Evolutionary conservation across 2,797 vertebrate genomes (phyloP), one percentile per base, ranked within the genome.

Genomic region (Pelochelys cantorii): DNA sequence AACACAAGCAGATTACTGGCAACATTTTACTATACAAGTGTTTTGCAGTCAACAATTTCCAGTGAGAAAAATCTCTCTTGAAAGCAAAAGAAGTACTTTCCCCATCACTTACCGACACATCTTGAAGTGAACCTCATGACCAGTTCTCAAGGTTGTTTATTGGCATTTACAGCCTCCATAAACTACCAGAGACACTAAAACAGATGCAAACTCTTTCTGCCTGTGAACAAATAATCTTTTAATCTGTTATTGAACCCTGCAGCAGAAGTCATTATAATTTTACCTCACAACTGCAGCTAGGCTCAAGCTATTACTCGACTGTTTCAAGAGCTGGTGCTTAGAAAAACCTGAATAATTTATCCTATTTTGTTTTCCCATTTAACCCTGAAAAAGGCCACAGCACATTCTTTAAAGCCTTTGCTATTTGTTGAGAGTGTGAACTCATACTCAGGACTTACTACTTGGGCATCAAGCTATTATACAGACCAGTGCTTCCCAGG

Each of bases 111-210:
- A 87, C 81, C 53, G 83, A 71, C 0, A 1, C 59, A 83, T 86
- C 83, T 77, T 83, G 78, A 79, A 37, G 75, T 91, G 93, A 84
- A 92, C 79, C 86, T 93, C 81, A 48, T 14, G 34, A 84, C 0
- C 0, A 91, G 60, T 22, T 53, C 84, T 90, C 55, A 11, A 65
- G 62, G 74, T 87, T 83, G 93, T 96, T 95, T 85, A 89, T 83
- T 91, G 86, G 53, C 53, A 87, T 93, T 93, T 93, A 92, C 84
- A 89, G 48, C 83, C 89, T 95, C 86, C 88, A 86, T 91, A 90
- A 97, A 91, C 90, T 88, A 53, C 93, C 90, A 80, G 85, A 94
- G 88, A 91, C 81, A 78, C 74, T 93, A 65, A 80, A 78, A 94
- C 56, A 56, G 65, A 83, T 81, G 71, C 53, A 60, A 86, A 52